Conservation (phyloP, 2,113 vertebrate species). For the Crotalus helleri region DNA sequence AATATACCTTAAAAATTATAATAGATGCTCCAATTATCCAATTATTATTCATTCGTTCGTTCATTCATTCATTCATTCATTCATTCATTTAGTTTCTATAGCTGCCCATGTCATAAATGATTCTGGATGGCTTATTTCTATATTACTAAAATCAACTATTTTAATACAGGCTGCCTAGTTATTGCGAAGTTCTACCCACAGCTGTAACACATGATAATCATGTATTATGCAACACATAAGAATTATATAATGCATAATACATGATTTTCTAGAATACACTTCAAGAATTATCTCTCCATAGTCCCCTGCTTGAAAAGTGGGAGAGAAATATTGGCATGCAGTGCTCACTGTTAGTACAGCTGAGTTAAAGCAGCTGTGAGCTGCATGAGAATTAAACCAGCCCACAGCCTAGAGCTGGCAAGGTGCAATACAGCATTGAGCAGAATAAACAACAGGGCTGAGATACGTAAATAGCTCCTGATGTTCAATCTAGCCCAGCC, state of each 20-base stretch:
- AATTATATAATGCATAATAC: neutral
- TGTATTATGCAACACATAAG: neutral
- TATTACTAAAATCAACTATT: neutral
- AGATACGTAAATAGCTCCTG: conserved; percentile 49
- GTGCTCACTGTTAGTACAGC: conserved; percentile 13
- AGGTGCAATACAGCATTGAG: conserved; percentile 13
- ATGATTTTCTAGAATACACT: neutral
- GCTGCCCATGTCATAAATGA: neutral
- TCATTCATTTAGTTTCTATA: neutral
- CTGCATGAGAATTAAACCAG: neutral
- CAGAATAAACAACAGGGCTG: conserved; percentile 53
- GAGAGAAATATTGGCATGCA: conserved; percentile 6
- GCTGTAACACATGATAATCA: neutral
- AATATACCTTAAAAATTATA: too few species aligned
- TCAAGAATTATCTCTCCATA: conserved; percentile 20
- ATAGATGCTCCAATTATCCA: neutral
- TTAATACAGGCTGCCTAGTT: neutral
- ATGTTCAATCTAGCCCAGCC: conserved; percentile 28
- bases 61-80: neutral
- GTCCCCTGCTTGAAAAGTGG: neutral
- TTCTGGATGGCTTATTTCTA: neutral
- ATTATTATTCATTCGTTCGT: neutral
- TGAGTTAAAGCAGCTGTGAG: neutral
- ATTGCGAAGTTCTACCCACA: neutral
- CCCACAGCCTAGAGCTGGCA: conserved; percentile 16